These are phyloP conservation scores for Botia kubotai DNA, from an alignment of 2,797 vertebrate species.

Conservation along the genomic window DNA sequence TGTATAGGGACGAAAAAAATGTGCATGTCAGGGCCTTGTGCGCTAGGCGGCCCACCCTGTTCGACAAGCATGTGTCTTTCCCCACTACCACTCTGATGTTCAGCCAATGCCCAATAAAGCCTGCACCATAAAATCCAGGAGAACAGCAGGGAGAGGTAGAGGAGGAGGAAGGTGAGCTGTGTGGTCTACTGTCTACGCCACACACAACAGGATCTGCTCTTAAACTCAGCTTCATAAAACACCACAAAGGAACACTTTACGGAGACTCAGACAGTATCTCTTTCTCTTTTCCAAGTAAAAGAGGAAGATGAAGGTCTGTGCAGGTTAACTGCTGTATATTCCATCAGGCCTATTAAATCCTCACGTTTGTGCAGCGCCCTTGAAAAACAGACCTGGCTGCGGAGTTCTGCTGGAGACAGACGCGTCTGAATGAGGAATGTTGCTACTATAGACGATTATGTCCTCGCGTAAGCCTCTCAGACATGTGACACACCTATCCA, in stretches of 20 bases:
- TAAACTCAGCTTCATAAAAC: conserved; percentile 2
- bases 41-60: conserved; percentile 29
- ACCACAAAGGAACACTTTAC: conserved; percentile 3
- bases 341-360: neutral
- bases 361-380: neutral
- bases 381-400: neutral
- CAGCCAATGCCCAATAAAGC: conserved; percentile 70
- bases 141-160: conserved; percentile 35
- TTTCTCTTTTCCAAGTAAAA: neutral
- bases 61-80: conserved; percentile 22
- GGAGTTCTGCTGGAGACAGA: conserved; percentile 1
- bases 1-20: neutral
- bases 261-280: neutral
- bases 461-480: conserved; percentile 26
- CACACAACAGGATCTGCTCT: conserved; percentile 34
- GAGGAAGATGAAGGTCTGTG: neutral
- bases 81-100: conserved; percentile 60
- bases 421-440: conserved; percentile 38
- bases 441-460: conserved; percentile 9
- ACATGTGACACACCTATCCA: conserved; percentile 17
- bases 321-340: neutral
- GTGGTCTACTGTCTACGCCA: conserved; percentile 66
- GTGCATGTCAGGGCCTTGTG: conserved; percentile 1
- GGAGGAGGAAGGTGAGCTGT: conserved; percentile 63
- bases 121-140: conserved; percentile 67